A percentile compares a stretch with the other conserved stretches of the same genome.
phyloP scores from a whole-genome alignment of 2,797 vertebrate species.

The Pterois miles region DNA sequence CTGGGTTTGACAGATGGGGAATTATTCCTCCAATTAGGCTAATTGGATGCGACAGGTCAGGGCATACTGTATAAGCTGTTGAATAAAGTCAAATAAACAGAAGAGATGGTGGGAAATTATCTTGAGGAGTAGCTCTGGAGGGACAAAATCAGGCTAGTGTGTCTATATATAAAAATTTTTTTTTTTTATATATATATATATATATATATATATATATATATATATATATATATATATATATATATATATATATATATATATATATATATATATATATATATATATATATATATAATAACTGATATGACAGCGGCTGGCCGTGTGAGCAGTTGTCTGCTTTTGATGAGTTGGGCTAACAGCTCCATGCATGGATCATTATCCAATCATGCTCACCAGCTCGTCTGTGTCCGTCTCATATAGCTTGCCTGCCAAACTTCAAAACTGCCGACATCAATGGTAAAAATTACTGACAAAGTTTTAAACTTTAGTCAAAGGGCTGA shows the following conservation, averaged over 20 bases:
- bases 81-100: constrained; percentile 58
- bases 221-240: neutral
- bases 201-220: neutral
- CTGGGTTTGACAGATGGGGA: constrained; percentile 67
- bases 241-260: constrained; percentile 4
- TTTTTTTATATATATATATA: neutral
- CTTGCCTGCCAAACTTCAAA: constrained; percentile 42
- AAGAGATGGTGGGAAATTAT: constrained; percentile 43
- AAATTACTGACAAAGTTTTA: constrained; percentile 42
- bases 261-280: neutral
- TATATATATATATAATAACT: neutral
- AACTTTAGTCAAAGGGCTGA: constrained; percentile 44
- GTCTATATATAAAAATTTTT: constrained; percentile 1
- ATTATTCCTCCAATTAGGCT: constrained; percentile 81
- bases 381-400: constrained; percentile 54
- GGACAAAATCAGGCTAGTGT: constrained; percentile 36
- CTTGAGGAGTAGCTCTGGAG: constrained; percentile 31
- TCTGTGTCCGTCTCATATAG: constrained; percentile 21
- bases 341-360: constrained; percentile 52
- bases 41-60: constrained; percentile 78
- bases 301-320: constrained; percentile 28
- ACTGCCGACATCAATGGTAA: constrained; percentile 52
- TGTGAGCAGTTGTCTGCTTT: constrained; percentile 43
- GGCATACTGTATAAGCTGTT: constrained; percentile 56
- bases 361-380: constrained; percentile 61